Evolutionary conservation across 2,888 invertebrate genomes (phyloP).

Genomic region (Diarsia rubi): DNA sequence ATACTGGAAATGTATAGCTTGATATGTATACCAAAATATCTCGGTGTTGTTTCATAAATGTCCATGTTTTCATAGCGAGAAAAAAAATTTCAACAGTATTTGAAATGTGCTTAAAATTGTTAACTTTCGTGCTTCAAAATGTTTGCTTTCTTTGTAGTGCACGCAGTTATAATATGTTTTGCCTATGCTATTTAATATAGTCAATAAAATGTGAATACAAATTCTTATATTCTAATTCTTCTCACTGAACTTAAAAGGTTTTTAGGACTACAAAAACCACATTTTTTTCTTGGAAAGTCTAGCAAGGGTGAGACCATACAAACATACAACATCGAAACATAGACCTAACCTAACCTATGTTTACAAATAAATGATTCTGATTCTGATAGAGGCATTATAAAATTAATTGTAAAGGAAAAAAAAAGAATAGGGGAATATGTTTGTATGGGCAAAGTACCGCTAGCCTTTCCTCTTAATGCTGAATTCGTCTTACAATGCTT

Average conservation of each 20-base stretch:
- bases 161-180: background rate
- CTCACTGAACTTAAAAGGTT: background rate
- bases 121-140: background rate
- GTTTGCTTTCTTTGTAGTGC: background rate
- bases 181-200: background rate
- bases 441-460: background rate
- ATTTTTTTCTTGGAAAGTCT: background rate
- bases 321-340: background rate
- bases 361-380: no score
- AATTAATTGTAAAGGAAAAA: no score
- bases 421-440: background rate
- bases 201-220: slow-evolving; percentile 20
- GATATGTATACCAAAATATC: no score
- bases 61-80: no score
- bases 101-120: slow-evolving; percentile 2
- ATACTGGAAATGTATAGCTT: no score
- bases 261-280: background rate
- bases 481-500: background rate
- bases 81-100: background rate
- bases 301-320: background rate
- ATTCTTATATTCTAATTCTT: slow-evolving; percentile 9
- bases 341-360: no score
- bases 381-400: no score
- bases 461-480: background rate
- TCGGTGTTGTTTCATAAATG: background rate